A percentile compares a stretch with the other conserved stretches of the same genome.
These are phyloP conservation scores for Acanthurus leucopareius DNA, from an alignment of 2,797 vertebrate genomes.

Conservation along the genomic window DNA sequence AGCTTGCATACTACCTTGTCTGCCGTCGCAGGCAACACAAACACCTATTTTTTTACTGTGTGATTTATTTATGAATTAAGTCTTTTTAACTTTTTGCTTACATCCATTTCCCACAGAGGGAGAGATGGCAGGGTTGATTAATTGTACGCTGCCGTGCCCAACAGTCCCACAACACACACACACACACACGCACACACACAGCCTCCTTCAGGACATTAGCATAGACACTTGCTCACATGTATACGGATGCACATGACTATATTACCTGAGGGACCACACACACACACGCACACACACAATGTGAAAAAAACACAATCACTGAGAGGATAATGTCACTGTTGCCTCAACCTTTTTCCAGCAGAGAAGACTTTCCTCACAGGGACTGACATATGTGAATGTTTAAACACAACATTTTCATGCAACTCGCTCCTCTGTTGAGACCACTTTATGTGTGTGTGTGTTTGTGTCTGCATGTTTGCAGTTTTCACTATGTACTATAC, in stretches of 20 bases:
- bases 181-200: slow-evolving; percentile 34
- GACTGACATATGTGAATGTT: slow-evolving; percentile 35
- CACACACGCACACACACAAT: slow-evolving; percentile 24
- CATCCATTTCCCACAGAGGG: slow-evolving; percentile 78
- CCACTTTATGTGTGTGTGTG: not conserved
- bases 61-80: slow-evolving; percentile 87
- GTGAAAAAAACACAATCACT: slow-evolving; percentile 24
- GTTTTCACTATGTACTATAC: not conserved
- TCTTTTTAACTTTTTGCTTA: slow-evolving; percentile 83
- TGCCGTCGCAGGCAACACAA: slow-evolving; percentile 71
- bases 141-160: slow-evolving; percentile 63
- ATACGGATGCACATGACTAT: slow-evolving; percentile 25
- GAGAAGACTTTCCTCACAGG: slow-evolving; percentile 22
- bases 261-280: slow-evolving; percentile 28
- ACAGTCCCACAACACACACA: slow-evolving; percentile 26
- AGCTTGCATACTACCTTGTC: slow-evolving; percentile 56
- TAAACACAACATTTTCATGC: slow-evolving; percentile 20
- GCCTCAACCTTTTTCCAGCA: slow-evolving; percentile 41
- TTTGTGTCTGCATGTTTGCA: not conserved
- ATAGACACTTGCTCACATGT: slow-evolving; percentile 34
- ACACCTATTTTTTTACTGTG: slow-evolving; percentile 76
- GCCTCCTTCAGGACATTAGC: slow-evolving; percentile 44
- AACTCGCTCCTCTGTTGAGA: slow-evolving; percentile 19
- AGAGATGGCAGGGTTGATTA: slow-evolving; percentile 76
- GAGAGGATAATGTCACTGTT: slow-evolving; percentile 45